These are phyloP conservation scores for Hemicrepidius hirtus DNA, from an alignment of 2,888 invertebrate genomes.

Conservation along the genomic window DNA sequence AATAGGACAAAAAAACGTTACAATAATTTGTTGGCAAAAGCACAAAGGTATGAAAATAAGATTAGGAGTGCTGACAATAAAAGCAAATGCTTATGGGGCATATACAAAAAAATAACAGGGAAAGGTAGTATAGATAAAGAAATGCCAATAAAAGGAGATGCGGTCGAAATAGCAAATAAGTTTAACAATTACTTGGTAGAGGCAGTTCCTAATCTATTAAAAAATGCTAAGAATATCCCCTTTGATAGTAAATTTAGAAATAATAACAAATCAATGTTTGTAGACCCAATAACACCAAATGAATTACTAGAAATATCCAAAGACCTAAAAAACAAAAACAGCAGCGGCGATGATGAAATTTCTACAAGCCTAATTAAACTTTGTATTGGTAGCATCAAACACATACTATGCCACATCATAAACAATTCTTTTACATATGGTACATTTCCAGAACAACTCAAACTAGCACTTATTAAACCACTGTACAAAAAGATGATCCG, in stretches of 20 bases:
- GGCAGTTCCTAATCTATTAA: background rate
- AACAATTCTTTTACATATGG: background rate
- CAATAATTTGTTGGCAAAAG: background rate
- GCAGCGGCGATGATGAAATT: background rate
- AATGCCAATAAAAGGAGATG: background rate
- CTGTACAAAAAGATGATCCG: background rate
- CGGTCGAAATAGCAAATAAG: background rate
- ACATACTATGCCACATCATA: background rate
- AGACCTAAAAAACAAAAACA: background rate
- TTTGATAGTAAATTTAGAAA: background rate
- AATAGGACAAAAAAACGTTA: background rate
- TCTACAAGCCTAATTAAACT: background rate
- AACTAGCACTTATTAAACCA: background rate
- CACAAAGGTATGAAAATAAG: background rate
- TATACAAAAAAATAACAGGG: background rate
- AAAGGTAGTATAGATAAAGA: background rate
- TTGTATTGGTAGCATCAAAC: background rate
- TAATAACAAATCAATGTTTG: background rate
- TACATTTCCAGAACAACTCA: too few relatives aligned
- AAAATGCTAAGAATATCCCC: background rate
- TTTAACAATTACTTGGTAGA: background rate
- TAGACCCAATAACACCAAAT: background rate
- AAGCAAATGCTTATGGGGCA: background rate
- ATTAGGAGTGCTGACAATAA: background rate
- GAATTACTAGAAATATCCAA: background rate